Conservation (phyloP, 2,888 invertebrate species). For the Synergus umbraculus region DNA sequence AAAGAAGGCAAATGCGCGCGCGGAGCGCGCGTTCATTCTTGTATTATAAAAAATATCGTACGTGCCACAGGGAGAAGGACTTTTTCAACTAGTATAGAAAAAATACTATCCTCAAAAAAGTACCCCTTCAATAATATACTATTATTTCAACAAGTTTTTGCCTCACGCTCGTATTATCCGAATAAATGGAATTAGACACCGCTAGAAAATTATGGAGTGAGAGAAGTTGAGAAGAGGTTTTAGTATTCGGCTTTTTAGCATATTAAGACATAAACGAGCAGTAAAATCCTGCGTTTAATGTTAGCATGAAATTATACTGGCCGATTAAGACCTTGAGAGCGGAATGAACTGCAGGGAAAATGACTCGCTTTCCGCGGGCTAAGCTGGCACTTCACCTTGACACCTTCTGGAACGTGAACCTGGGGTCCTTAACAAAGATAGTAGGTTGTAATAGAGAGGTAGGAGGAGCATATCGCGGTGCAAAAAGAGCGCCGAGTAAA, state of each 20-base stretch:
- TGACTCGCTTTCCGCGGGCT: slow-evolving; percentile 7
- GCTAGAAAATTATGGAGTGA: not conserved
- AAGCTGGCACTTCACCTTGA: slow-evolving; percentile 32
- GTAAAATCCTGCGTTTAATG: not conserved
- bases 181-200: too few species aligned
- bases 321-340: slow-evolving; percentile 34
- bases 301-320: not conserved
- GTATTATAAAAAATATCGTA: too few species aligned
- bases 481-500: slow-evolving; percentile 26
- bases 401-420: slow-evolving; percentile 29
- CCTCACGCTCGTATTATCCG: too few species aligned
- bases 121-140: too few species aligned
- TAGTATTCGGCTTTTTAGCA: not conserved
- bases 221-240: too few species aligned
- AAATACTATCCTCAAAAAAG: too few species aligned
- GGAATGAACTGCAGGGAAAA: slow-evolving; percentile 29
- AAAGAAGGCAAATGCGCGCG: too few species aligned
- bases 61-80: too few species aligned
- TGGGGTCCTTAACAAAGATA: slow-evolving; percentile 26
- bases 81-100: too few species aligned
- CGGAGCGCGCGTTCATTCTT: too few species aligned
- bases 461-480: slow-evolving; percentile 8
- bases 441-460: slow-evolving; percentile 34
- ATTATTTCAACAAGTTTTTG: too few species aligned
- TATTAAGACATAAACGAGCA: not conserved